Base-by-base conservation (phyloP, 2,113 vertebrate genomes). In the Sapajus apella region DNA sequence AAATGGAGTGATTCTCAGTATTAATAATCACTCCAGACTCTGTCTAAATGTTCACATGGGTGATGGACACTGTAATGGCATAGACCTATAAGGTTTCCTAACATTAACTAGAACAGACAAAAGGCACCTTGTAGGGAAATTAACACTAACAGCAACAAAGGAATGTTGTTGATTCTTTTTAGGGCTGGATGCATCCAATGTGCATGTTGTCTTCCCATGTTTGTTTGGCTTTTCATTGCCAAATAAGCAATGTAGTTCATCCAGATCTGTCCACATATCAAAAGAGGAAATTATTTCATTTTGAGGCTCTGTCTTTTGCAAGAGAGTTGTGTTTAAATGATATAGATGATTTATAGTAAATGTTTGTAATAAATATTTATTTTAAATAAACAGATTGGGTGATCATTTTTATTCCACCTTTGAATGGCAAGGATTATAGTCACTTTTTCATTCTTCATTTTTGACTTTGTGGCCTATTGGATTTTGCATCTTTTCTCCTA, bases 301-400 rank as follows among this genome's bases (percentile, higher is more conserved):
- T 66, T 45, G 70, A 12, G 52, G 25, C 23, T 95, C 56, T 88
- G 17, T 70, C 10, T 68, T 96, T 93, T 55, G n/a, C 37, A 90
- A 87, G 83, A 30, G 80, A 89, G 23, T 17, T 40, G 8, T 11
- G 14, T 47, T 94, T 92, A 91, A 91, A n/a, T 14, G 45, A 5
- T 11, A 64, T 32, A 64, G 6, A 56, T 47, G 32, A 95, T 12
- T 73, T 76, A 76, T 50, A 86, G 91, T 76, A 47, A 56, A 93
- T 35, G 75, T 79, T 96, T 92, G 35, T n/a, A 83, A 91, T 76
- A 68, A 56, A 94, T 25, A 77, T 83, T 95, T 92, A 64, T 77
- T 92, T 95, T 81, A 87, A 93, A 81, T 64, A 91, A 79, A 64
- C 3, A 94, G 40, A 30, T 20, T 35, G 64, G 45, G 56, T 8